These are phyloP conservation scores for Paramormyrops kingsleyae DNA, from an alignment of 2,113 vertebrate species.

Conservation along the genomic window DNA sequence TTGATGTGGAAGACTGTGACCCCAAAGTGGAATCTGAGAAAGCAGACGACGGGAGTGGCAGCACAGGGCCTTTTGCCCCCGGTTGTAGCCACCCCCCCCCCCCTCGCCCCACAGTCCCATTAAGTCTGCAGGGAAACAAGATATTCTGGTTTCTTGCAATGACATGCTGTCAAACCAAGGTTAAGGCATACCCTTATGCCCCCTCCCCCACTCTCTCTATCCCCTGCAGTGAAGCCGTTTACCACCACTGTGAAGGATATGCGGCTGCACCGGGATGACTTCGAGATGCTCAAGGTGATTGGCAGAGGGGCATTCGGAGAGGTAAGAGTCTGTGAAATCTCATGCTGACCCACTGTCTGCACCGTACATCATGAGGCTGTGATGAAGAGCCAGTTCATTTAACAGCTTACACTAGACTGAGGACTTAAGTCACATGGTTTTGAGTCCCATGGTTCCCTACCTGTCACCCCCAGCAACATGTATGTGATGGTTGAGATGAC, in stretches of 20 bases:
- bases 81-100: background rate
- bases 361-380: background rate
- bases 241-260: constrained; percentile 52
- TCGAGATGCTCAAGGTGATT: constrained; percentile 71
- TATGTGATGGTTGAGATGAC: background rate
- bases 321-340: constrained; percentile 39
- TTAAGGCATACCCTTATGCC: constrained; percentile 17
- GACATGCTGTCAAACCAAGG: constrained; percentile 8
- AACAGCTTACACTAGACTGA: background rate
- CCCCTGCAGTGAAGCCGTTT: constrained; percentile 39
- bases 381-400: background rate
- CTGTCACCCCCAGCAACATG: background rate
- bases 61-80: background rate
- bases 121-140: background rate
- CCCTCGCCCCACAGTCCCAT: background rate
- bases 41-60: background rate
- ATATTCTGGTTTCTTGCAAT: constrained; percentile 15
- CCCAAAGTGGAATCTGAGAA: background rate
- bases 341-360: background rate
- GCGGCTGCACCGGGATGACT: constrained; percentile 64
- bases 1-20: background rate
- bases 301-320: constrained; percentile 68
- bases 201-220: constrained; percentile 16
- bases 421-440: background rate
- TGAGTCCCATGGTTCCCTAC: background rate